phyloP scores from a whole-genome alignment of 1,140 invertebrate genomes.

The Adoxophyes honmai region DNA sequence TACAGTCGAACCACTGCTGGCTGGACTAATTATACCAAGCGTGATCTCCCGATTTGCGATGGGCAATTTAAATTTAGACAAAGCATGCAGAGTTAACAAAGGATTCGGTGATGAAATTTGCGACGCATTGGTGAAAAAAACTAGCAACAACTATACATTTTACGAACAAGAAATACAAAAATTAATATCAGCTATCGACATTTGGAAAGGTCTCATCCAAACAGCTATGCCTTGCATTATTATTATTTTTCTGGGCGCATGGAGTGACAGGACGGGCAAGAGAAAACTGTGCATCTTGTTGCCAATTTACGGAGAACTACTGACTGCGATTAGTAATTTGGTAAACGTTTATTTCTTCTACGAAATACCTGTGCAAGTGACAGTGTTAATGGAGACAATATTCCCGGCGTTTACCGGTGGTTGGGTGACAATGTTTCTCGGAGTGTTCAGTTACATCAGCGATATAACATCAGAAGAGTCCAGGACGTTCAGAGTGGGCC shows the following conservation, averaged over 20 bases:
- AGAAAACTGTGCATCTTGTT: constrained; percentile 90
- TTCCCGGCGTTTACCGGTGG: constrained; percentile 88
- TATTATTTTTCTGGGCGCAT: constrained; percentile 80
- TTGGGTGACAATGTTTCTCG: constrained; percentile 92
- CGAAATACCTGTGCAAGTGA: constrained; percentile 86
- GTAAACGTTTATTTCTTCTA: constrained; percentile 88
- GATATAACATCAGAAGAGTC: constrained; percentile 89
- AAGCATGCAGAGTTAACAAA: constrained; percentile 80
- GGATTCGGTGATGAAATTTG: constrained; percentile 74
- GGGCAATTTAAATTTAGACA: constrained; percentile 79
- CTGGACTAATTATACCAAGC: constrained; percentile 77
- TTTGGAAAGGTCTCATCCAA: constrained; percentile 77
- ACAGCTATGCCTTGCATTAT: constrained; percentile 78
- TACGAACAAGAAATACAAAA: constrained; percentile 76
- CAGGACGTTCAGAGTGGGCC: constrained; percentile 88
- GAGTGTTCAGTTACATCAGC: constrained; percentile 93
- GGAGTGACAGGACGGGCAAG: constrained; percentile 83
- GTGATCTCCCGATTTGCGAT: constrained; percentile 76
- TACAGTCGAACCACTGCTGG: constrained; percentile 78
- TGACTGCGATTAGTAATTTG: constrained; percentile 86
- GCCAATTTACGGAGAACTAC: constrained; percentile 87
- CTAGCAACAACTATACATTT: constrained; percentile 59
- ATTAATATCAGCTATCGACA: constrained; percentile 76
- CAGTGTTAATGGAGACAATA: constrained; percentile 80
- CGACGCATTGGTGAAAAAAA: constrained; percentile 67